A percentile compares a stretch with the other conserved stretches of the same genome.
phyloP scores from a whole-genome alignment of 1,140 invertebrate species.

The Chelonus insularis region DNA sequence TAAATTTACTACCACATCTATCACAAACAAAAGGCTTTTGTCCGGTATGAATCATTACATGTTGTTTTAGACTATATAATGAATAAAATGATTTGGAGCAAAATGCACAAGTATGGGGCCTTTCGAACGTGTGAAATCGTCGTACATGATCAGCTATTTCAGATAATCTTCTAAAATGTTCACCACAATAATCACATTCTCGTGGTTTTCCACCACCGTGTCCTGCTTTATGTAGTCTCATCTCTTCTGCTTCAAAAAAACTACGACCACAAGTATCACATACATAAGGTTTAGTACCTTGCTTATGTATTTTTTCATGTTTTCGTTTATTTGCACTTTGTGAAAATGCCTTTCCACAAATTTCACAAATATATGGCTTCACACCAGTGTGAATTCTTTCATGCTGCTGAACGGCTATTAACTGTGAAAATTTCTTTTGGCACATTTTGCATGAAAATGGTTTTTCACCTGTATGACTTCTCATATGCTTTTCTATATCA shows the following conservation, averaged over 20 bases:
- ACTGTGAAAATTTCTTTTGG: slow-evolving; percentile 59
- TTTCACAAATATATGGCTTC: slow-evolving; percentile 62
- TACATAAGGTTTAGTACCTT: slow-evolving; percentile 31
- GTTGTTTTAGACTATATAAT: slow-evolving; percentile 31
- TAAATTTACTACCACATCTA: slow-evolving; percentile 30
- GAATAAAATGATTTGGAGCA: slow-evolving; percentile 32
- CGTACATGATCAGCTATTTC: slow-evolving; percentile 28
- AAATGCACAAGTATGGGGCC: slow-evolving; percentile 32
- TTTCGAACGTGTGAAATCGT: slow-evolving; percentile 32
- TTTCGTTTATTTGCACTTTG: slow-evolving; percentile 58
- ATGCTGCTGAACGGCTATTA: slow-evolving; percentile 69
- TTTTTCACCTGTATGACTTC: slow-evolving; percentile 59
- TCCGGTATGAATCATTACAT: slow-evolving; percentile 32
- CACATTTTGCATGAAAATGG: slow-evolving; percentile 48
- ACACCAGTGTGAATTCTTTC: slow-evolving; percentile 67
- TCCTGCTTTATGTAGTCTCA: slow-evolving; percentile 30
- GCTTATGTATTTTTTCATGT: slow-evolving; percentile 39
- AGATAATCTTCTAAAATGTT: slow-evolving; percentile 29
- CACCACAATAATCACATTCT: slow-evolving; percentile 29
- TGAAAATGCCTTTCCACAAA: slow-evolving; percentile 70
- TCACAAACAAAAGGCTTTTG: slow-evolving; percentile 29
- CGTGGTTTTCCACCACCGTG: slow-evolving; percentile 31
- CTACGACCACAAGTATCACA: slow-evolving; percentile 42
- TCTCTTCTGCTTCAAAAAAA: slow-evolving; percentile 29
- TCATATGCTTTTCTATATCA: slow-evolving; percentile 59